Base-by-base conservation (phyloP, 2,113 vertebrate genomes). In the Thunnus thynnus region DNA sequence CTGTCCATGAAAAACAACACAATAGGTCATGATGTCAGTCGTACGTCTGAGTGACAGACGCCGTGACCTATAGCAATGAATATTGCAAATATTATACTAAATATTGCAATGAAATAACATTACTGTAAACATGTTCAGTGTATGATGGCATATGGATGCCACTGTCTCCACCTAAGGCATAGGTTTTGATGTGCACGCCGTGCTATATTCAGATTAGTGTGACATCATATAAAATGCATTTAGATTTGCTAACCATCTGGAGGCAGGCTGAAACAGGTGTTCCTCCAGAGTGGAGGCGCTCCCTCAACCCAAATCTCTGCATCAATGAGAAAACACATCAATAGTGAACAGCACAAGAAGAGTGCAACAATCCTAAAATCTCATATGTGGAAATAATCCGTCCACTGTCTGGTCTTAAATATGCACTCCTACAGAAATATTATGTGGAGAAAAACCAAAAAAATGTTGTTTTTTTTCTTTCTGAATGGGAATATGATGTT, bases 161-260 rank as follows among this genome's bases (percentile, higher is more conserved):
- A n/a, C 57, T 65, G 8, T 64, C 80, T 32, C 60, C 57, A 86
- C 92, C 88, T 82, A 55, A 90, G 88, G 88, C 86, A 3, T 16
- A 18, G 84, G 68, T 74, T 91, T 78, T 87, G 88, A 89, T 89
- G 91, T 85, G 91, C 86, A 32, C 32, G 16, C 76, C 62, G 54
- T 48, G 88, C 88, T 78, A 82, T 74, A 88, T 86, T 87, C 88
- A 87, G 86, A 92, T 93, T 86, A 92, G 85, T 20, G 92, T 91
- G 93, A 94, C 91, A 92, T 88, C 90, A 90, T 91, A 92, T 88
- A 84, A 92, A 91, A 91, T 93, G 91, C 88, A 78, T 92, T 82
- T 83, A 80, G 91, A 91, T 91, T 78, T 80, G 89, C 90, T 72
- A 90, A 92, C 93, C 91, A 94, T 93, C 93, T 94, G 93, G 91